Evolutionary conservation across 2,113 vertebrate genomes (phyloP).

Genomic region (Stomatorhinus ivindoensis): DNA sequence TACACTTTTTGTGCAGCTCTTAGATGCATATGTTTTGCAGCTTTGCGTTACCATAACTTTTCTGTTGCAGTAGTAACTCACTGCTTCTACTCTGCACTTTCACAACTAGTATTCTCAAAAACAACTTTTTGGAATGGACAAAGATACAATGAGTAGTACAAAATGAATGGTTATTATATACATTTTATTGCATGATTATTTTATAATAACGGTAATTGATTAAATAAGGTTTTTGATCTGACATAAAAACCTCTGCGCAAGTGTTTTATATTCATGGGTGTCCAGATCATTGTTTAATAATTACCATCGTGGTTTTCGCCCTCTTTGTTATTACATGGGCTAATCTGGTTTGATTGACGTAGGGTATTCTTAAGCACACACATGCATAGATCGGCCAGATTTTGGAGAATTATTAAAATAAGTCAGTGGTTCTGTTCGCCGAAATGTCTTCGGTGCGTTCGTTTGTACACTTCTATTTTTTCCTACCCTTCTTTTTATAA

Average conservation of each 20-base stretch:
- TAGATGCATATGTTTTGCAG: not conserved
- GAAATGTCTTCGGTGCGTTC: conserved; percentile 24
- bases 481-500: conserved; percentile 41
- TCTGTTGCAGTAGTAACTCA: not conserved
- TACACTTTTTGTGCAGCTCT: not conserved
- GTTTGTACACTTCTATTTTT: conserved; percentile 31
- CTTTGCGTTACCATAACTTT: not conserved
- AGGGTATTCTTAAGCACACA: conserved; percentile 4
- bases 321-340: not conserved
- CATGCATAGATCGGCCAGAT: not conserved
- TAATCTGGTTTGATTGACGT: conserved; percentile 9
- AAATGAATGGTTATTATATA: not conserved
- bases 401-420: conserved; percentile 24
- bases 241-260: not conserved
- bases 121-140: not conserved
- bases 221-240: not conserved
- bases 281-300: not conserved
- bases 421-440: conserved; percentile 17
- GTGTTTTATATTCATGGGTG: not conserved
- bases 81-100: not conserved
- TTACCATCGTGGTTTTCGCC: conserved; percentile 1
- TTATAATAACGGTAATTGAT: not conserved
- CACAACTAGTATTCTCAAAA: not conserved
- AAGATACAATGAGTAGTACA: not conserved
- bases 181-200: not conserved